Percentiles rank a stretch among this genome's conserved stretches.
phyloP scores from a whole-genome alignment of 2,888 invertebrate species.

The Linnaemya tessellans region DNA sequence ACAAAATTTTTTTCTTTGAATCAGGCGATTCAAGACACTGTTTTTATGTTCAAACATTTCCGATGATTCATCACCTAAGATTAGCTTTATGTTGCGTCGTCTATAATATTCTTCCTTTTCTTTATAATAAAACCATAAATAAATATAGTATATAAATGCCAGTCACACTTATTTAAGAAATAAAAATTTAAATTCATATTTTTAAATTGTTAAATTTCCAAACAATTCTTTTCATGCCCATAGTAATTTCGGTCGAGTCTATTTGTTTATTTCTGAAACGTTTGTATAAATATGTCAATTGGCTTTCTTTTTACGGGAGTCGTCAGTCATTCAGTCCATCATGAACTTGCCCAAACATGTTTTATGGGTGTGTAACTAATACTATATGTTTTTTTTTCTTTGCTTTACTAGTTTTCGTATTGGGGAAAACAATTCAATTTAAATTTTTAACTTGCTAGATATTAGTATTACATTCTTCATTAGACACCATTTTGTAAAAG shows the following conservation, averaged over 20 bases:
- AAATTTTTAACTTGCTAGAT: conserved; percentile 13
- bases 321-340: not conserved
- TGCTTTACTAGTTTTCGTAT: not conserved
- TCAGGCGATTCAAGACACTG: not conserved
- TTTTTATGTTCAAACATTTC: conserved; percentile 4
- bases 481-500: not conserved
- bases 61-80: conserved; percentile 39
- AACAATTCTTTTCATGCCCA: conserved; percentile 40
- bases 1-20: not conserved
- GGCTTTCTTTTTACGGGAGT: conserved; percentile 49
- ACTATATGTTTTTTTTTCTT: not conserved
- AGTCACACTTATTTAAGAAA: conserved; percentile 52
- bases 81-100: conserved; percentile 19
- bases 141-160: conserved; percentile 55
- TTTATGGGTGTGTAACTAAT: conserved; percentile 10
- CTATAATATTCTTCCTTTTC: not conserved
- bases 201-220: conserved; percentile 13
- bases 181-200: conserved; percentile 11
- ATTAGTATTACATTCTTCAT: conserved; percentile 9
- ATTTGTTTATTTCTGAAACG: not conserved
- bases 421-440: conserved; percentile 1
- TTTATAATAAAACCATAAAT: conserved; percentile 21
- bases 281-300: not conserved
- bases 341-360: not conserved
- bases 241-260: conserved; percentile 15